Evolutionary conservation across 1,140 invertebrate species (phyloP).

Genomic region (Musca domestica): DNA sequence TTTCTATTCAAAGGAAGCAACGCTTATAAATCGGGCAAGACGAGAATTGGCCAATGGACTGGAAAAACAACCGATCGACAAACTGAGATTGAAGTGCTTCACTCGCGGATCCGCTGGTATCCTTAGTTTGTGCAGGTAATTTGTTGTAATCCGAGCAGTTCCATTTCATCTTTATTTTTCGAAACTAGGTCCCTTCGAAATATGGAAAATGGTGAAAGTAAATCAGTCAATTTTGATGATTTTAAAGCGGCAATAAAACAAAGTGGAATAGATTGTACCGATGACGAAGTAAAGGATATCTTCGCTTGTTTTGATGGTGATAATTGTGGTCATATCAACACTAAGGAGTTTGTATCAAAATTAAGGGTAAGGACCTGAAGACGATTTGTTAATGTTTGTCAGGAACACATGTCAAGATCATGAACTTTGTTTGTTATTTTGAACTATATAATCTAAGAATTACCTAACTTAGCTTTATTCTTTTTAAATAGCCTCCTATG

Average conservation of each 20-base stretch:
- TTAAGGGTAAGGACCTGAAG: slow-evolving; percentile 71
- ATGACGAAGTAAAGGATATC: slow-evolving; percentile 64
- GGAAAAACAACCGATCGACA: slow-evolving; percentile 78
- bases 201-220: slow-evolving; percentile 90
- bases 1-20: slow-evolving; percentile 71
- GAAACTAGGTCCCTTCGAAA: slow-evolving; percentile 80
- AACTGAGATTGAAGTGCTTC: slow-evolving; percentile 78
- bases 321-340: slow-evolving; percentile 74
- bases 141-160: not conserved
- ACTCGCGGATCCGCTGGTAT: slow-evolving; percentile 84
- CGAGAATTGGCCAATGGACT: slow-evolving; percentile 59
- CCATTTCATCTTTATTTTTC: slow-evolving; percentile 25
- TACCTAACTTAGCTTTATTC: too few relatives aligned
- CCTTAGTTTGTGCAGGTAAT: slow-evolving; percentile 78
- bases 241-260: slow-evolving; percentile 78
- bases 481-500: slow-evolving; percentile 76
- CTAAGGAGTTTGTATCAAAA: slow-evolving; percentile 83
- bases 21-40: slow-evolving; percentile 74
- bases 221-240: slow-evolving; percentile 77
- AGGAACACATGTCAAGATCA: too few relatives aligned
- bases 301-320: slow-evolving; percentile 79
- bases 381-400: too few relatives aligned
- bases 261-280: slow-evolving; percentile 68
- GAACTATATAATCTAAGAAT: too few relatives aligned
- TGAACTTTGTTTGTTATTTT: not conserved